These are phyloP conservation scores for Melanerpes aurifrons DNA, from an alignment of 2,113 vertebrate genomes.

Conservation along the genomic window DNA sequence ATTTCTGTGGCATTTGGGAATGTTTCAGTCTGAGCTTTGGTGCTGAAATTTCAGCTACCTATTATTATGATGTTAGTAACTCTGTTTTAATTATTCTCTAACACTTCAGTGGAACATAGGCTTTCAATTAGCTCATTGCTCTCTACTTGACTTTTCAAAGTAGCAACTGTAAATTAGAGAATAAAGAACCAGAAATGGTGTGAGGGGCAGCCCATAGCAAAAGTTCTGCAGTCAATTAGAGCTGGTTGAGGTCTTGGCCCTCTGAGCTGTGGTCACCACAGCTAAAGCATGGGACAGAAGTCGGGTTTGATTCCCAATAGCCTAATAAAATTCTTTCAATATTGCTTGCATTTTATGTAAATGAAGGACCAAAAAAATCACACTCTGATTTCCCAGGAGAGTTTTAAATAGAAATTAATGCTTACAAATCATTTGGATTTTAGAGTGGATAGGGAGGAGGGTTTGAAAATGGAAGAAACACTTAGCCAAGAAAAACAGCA, in stretches of 20 bases:
- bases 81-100: slow-evolving; percentile 43
- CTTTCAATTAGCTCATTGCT: not conserved
- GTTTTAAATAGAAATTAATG: not conserved
- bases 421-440: not conserved
- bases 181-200: not conserved
- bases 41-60: slow-evolving; percentile 25
- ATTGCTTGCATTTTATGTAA: not conserved
- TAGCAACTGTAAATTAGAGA: not conserved
- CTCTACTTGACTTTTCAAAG: not conserved
- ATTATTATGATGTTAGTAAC: not conserved
- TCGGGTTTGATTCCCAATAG: not conserved
- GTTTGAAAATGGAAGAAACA: not conserved
- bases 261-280: not conserved
- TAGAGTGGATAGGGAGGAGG: not conserved
- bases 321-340: not conserved
- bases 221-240: not conserved
- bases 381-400: not conserved
- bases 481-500: not conserved
- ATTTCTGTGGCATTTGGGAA: not conserved
- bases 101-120: not conserved
- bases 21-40: slow-evolving; percentile 39
- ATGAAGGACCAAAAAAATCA: not conserved
- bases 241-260: not conserved
- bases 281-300: not conserved
- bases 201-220: not conserved